Conservation (phyloP, 2,888 invertebrate species). For the Watsonalla binaria region DNA sequence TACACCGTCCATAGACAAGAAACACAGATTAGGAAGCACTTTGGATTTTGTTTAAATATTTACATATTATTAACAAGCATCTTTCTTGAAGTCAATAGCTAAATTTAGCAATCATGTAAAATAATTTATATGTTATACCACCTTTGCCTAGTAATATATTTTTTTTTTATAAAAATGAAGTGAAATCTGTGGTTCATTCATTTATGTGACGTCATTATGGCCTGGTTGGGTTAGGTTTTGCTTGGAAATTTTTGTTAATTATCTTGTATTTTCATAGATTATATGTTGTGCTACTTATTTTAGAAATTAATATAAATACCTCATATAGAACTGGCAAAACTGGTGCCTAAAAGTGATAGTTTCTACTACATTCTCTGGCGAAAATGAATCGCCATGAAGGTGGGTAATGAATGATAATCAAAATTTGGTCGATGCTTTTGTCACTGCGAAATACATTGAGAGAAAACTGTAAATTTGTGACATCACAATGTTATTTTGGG, state of each 20-base stretch:
- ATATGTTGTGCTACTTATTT: slow-evolving; percentile 79
- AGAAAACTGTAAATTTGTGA: slow-evolving; percentile 39
- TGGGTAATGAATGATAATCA: slow-evolving; percentile 82
- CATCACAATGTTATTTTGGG: slow-evolving; percentile 23
- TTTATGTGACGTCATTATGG: slow-evolving; percentile 81
- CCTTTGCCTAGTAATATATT: not conserved
- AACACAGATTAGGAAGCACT: too few relatives aligned
- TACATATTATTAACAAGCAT: too few relatives aligned
- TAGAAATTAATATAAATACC: slow-evolving; percentile 75
- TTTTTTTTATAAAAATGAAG: not conserved
- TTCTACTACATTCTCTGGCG: slow-evolving; percentile 70
- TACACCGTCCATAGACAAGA: too few relatives aligned
- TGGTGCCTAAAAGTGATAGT: slow-evolving; percentile 71
- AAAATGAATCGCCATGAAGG: slow-evolving; percentile 98
- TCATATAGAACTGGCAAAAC: slow-evolving; percentile 67
- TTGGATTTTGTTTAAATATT: too few relatives aligned
- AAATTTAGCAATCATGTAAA: too few relatives aligned
- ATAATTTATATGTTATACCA: too few relatives aligned
- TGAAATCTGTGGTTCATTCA: slow-evolving; percentile 21
- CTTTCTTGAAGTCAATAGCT: too few relatives aligned
- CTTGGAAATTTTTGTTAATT: slow-evolving; percentile 82
- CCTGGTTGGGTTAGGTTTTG: slow-evolving; percentile 86
- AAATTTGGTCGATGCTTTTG: slow-evolving; percentile 76
- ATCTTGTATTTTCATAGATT: slow-evolving; percentile 81
- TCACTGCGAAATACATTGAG: slow-evolving; percentile 60